Evolutionary conservation across 2,113 vertebrate species (phyloP).

Genomic region (Hippocampus abdominalis): DNA sequence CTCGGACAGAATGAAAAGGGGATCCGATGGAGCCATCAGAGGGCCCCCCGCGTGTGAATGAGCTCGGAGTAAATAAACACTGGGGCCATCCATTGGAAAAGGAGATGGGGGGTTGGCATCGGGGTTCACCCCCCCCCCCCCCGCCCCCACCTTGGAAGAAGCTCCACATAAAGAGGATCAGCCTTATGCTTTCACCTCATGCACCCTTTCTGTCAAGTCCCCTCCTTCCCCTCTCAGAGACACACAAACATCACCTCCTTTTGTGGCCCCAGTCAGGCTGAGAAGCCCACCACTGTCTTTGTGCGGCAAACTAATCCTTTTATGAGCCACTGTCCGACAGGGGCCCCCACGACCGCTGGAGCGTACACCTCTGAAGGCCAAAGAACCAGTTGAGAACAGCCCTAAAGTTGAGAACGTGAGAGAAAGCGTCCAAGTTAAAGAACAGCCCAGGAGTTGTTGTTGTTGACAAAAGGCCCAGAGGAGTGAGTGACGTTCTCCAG

Average conservation of each 20-base stretch:
- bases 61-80: constrained; percentile 77
- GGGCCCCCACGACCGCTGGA: constrained; percentile 32
- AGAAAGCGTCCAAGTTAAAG: constrained; percentile 46
- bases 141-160: constrained; percentile 61
- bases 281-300: constrained; percentile 78
- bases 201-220: constrained; percentile 73
- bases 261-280: constrained; percentile 72
- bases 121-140: constrained; percentile 64
- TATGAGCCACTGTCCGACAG: constrained; percentile 75
- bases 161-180: constrained; percentile 70
- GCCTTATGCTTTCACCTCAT: constrained; percentile 73
- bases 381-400: constrained; percentile 14
- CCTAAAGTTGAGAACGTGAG: neutral
- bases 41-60: constrained; percentile 68
- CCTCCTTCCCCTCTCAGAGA: constrained; percentile 45
- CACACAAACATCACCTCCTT: constrained; percentile 43
- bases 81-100: constrained; percentile 65
- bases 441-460: constrained; percentile 55
- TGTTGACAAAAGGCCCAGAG: constrained; percentile 77
- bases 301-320: constrained; percentile 76
- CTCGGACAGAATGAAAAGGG: constrained; percentile 43
- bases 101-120: constrained; percentile 3
- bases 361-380: constrained; percentile 1
- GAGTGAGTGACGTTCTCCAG: constrained; percentile 77
- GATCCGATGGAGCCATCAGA: constrained; percentile 83